Conservation (phyloP, 2,888 invertebrate genomes). For the Trichopria drosophilae region DNA sequence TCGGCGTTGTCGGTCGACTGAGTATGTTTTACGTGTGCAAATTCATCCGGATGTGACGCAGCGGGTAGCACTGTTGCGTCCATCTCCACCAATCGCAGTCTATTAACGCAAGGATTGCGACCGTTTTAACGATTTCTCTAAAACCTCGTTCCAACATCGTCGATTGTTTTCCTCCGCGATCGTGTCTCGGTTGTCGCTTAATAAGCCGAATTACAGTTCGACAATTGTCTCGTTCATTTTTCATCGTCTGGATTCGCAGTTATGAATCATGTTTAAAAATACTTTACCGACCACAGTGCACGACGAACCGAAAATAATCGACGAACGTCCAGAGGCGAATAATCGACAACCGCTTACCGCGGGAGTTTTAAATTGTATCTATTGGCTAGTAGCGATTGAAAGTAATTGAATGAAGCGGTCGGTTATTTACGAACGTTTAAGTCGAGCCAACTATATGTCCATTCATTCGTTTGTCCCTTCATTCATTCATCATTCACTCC, state of each 20-base stretch:
- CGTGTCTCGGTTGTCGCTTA: no score
- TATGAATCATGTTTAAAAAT: slow-evolving; percentile 27
- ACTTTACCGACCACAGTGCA: slow-evolving; percentile 24
- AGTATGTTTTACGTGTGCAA: slow-evolving; percentile 52
- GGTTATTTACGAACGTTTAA: slow-evolving; percentile 60
- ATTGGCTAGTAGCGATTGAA: slow-evolving; percentile 59
- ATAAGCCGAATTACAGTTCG: no score
- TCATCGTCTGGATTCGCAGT: background rate
- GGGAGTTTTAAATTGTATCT: slow-evolving; percentile 58
- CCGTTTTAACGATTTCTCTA: no score
- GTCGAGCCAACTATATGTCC: slow-evolving; percentile 59
- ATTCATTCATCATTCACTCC: slow-evolving; percentile 60
- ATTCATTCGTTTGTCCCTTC: slow-evolving; percentile 60
- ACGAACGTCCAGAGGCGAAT: slow-evolving; percentile 5
- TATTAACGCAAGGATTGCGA: slow-evolving; percentile 47
- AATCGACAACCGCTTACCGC: slow-evolving; percentile 29
- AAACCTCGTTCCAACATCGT: no score
- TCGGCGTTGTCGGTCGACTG: slow-evolving; percentile 46
- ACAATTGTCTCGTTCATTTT: slow-evolving; percentile 1
- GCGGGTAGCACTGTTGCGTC: slow-evolving; percentile 45
- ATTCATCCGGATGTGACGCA: slow-evolving; percentile 57
- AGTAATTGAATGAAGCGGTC: slow-evolving; percentile 59
- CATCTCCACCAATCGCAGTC: slow-evolving; percentile 53
- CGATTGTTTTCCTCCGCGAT: no score
- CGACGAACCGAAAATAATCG: slow-evolving; percentile 6